Base-by-base conservation (phyloP, 1,140 invertebrate species). In the Portunus trituberculatus region DNA sequence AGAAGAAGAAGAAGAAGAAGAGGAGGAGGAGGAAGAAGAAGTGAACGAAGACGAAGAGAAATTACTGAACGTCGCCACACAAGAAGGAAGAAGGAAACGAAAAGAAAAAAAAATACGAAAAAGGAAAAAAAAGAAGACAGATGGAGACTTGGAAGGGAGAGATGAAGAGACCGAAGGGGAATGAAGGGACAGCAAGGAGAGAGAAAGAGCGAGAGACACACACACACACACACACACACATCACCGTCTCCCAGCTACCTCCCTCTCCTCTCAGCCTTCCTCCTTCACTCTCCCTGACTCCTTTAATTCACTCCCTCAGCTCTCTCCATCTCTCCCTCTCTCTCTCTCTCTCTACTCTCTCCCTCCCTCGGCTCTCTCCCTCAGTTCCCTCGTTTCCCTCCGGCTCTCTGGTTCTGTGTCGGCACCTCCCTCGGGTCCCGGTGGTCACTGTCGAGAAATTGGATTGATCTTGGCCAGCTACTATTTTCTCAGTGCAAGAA, bases 131-230 rank as follows among this genome's bases (percentile, higher is more conserved):
- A 20, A 12, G 14, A 14, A 14, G 88, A 46, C 31, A 46, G 88
- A 46, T 31, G 39, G 88, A 90, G 39, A 90, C 39, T 45, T 31
- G 39, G 88, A 90, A 32, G 39, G 88, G n/a, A n/a, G n/a, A 76
- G 67, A 76, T 1, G n/a, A 8, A n/a, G n/a, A 76, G 20, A 14
- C 6, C 6, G 48, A 52, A 14, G 48, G 14, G 48, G 48, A 52
- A 14, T 6, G 20, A 7, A 76, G n/a, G 20, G 20, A 76, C n/a
- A 8, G 20, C 0, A 76, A 2, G 25, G n/a, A n/a, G 67, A 16
- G 20, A 76, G n/a, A n/a, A 25, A 8, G 20, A 39, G 39, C 1
- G 39, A 39, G 39, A 6, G 39, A 39, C n/a, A n/a, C n/a, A n/a
- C n/a, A n/a, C n/a, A n/a, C n/a, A n/a, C n/a, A n/a, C n/a, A n/a